Conservation (phyloP, 2,888 invertebrate species). For the Oxycera nigricornis region DNA sequence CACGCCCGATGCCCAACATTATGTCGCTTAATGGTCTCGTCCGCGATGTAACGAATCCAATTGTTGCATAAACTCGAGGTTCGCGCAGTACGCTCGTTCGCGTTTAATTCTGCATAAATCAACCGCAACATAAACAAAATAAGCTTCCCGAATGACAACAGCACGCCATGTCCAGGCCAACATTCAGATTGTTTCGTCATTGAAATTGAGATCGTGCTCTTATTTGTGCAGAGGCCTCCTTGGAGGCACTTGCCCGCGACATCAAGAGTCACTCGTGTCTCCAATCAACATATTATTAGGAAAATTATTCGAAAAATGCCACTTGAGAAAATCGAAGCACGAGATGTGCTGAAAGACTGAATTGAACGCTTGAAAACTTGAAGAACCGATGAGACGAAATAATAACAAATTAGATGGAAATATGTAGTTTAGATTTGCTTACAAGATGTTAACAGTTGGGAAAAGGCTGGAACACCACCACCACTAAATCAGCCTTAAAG, state of each 20-base stretch:
- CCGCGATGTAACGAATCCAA: slow-evolving; percentile 25
- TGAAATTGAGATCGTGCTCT: slow-evolving; percentile 34
- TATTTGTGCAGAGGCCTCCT: slow-evolving; percentile 13
- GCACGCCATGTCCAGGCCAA: slow-evolving; percentile 22
- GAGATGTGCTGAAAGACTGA: no score
- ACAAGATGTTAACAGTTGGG: no score
- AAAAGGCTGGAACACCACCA: no score
- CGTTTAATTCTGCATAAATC: not conserved
- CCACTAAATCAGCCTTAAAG: no score
- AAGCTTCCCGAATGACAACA: not conserved
- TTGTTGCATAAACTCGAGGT: slow-evolving; percentile 12
- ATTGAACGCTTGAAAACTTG: no score
- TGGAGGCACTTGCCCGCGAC: not conserved
- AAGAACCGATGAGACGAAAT: no score
- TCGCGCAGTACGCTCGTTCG: not conserved
- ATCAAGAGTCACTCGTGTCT: not conserved
- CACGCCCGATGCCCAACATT: slow-evolving; percentile 24
- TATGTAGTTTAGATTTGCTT: no score
- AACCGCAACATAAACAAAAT: not conserved
- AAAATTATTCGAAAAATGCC: not conserved
- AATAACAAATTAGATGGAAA: no score
- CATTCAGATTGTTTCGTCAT: slow-evolving; percentile 35
- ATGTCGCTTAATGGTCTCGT: slow-evolving; percentile 9
- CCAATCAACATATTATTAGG: slow-evolving; percentile 6
- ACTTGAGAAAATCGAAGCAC: slow-evolving; percentile 6